Conservation (phyloP, 2,113 vertebrate genomes). For the Miniopterus natalensis region DNA sequence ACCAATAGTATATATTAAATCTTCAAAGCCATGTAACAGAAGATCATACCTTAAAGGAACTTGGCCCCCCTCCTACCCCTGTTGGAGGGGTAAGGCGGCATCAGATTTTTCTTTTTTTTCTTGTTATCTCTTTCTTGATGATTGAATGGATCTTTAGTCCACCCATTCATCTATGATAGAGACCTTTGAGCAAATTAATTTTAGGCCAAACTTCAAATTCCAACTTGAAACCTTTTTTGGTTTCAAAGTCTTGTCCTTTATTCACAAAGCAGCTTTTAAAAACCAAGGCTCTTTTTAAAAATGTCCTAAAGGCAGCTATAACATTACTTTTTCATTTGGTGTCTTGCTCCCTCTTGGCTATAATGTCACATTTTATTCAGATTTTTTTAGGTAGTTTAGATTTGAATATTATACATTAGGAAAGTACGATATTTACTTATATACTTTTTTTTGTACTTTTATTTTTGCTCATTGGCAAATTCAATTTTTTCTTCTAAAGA, state of each 20-base stretch:
- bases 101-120: not conserved
- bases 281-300: constrained; percentile 19
- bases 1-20: not conserved
- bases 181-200: not conserved
- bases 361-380: not conserved
- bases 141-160: not conserved
- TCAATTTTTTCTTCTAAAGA: not conserved
- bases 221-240: constrained; percentile 25
- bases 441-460: not conserved
- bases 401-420: not conserved
- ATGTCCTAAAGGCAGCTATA: not conserved
- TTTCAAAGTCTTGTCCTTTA: not conserved
- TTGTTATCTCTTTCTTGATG: not conserved
- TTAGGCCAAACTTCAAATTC: not conserved
- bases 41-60: not conserved
- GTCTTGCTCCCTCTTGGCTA: not conserved
- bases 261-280: constrained; percentile 40
- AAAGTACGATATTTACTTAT: not conserved
- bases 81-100: not conserved
- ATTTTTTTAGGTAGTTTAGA: not conserved
- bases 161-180: not conserved
- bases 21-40: not conserved
- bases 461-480: not conserved
- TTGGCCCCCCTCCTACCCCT: too few species aligned
- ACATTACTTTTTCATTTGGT: not conserved